Evolutionary conservation across 2,888 invertebrate species (phyloP).

Genomic region (Athalia circularis): DNA sequence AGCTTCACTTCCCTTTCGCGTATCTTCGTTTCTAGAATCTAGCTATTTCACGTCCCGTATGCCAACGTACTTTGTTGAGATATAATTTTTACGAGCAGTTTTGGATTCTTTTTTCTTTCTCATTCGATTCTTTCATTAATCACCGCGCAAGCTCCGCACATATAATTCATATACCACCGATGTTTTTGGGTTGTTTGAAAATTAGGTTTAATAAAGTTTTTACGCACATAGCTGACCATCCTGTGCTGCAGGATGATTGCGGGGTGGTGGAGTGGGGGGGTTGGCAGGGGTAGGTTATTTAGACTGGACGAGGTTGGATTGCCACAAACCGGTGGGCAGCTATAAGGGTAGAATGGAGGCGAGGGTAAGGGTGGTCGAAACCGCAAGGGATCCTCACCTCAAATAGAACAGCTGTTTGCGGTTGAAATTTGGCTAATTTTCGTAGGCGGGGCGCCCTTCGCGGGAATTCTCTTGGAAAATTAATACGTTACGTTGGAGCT

Average conservation of each 20-base stretch:
- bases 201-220: no score
- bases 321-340: constrained; percentile 33
- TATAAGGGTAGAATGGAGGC: constrained; percentile 1
- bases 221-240: no score
- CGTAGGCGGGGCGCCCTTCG: constrained; percentile 2
- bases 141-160: no score
- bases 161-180: neutral
- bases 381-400: constrained; percentile 43
- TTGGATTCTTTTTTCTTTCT: no score
- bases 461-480: constrained; percentile 42
- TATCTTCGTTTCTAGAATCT: no score
- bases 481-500: constrained; percentile 39
- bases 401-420: constrained; percentile 46
- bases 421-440: constrained; percentile 45
- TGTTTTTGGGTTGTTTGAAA: neutral
- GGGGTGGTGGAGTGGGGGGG: neutral
- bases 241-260: no score
- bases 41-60: no score
- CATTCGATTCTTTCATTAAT: no score
- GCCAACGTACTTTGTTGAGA: no score
- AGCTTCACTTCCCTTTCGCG: neutral
- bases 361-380: constrained; percentile 21
- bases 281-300: neutral
- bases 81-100: no score
- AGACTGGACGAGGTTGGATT: constrained; percentile 11